These are phyloP conservation scores for Ganaspis brasiliensis DNA, from an alignment of 2,888 invertebrate genomes.

Conservation along the genomic window DNA sequence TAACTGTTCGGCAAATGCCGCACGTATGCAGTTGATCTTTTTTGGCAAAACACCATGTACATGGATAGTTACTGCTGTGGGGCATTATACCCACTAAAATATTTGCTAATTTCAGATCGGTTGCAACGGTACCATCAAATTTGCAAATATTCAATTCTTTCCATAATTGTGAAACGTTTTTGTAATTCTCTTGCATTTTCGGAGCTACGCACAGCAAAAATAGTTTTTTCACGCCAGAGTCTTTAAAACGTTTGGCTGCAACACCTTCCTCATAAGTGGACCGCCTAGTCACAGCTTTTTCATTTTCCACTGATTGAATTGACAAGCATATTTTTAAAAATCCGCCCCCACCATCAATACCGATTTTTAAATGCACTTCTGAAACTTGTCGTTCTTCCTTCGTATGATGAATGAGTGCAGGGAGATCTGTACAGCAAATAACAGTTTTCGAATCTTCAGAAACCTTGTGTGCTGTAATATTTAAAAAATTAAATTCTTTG, in stretches of 20 bases:
- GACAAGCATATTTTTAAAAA: constrained; percentile 44
- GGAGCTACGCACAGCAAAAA: neutral
- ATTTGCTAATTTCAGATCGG: constrained; percentile 3
- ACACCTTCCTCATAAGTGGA: neutral
- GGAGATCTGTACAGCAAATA: constrained; percentile 21
- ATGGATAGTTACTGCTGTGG: constrained; percentile 37
- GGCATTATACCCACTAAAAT: no score
- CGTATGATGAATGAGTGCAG: constrained; percentile 26
- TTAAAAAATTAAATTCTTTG: constrained; percentile 39
- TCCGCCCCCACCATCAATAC: neutral
- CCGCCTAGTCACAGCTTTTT: constrained; percentile 18
- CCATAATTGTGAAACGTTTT: neutral
- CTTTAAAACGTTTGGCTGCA: constrained; percentile 19
- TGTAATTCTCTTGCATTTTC: neutral
- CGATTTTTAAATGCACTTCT: constrained; percentile 23
- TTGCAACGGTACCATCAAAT: neutral
- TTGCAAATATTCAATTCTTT: constrained; percentile 2
- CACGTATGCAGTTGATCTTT: constrained; percentile 11
- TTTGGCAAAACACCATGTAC: constrained; percentile 16
- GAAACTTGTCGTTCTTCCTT: constrained; percentile 31
- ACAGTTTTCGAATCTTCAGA: constrained; percentile 25
- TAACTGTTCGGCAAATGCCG: neutral
- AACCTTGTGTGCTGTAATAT: constrained; percentile 32
- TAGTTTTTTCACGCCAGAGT: constrained; percentile 18
- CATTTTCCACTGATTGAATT: no score